Conservation (phyloP, 2,113 vertebrate species). For the Vanacampus margaritifer region DNA sequence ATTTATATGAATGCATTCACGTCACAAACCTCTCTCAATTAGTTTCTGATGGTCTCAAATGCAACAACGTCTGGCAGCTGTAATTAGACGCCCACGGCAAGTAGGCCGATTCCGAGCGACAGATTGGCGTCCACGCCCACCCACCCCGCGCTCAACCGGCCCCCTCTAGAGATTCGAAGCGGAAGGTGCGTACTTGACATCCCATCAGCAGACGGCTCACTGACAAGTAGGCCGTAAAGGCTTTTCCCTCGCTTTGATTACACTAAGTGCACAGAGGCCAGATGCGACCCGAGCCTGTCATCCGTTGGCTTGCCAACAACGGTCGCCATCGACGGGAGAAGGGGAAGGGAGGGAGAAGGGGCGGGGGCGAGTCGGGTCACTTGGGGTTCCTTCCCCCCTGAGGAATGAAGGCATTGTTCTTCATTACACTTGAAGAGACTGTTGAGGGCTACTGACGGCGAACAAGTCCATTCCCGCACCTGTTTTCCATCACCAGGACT, state of each 20-base stretch:
- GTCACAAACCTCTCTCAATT: slow-evolving; percentile 20
- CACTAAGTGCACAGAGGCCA: slow-evolving; percentile 71
- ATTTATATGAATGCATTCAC: slow-evolving; percentile 13
- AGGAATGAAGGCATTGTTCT: slow-evolving; percentile 65
- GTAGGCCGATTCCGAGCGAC: slow-evolving; percentile 28
- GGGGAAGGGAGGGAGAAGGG: slow-evolving; percentile 3
- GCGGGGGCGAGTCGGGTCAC: slow-evolving; percentile 17
- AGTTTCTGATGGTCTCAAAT: slow-evolving; percentile 21
- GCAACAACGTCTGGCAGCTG: slow-evolving; percentile 17
- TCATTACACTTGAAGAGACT: slow-evolving; percentile 49
- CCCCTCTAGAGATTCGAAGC: slow-evolving; percentile 49
- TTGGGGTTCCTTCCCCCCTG: slow-evolving; percentile 37
- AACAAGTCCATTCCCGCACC: slow-evolving; percentile 60
- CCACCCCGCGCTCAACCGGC: not conserved
- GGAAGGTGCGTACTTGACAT: slow-evolving; percentile 60
- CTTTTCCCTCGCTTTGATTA: slow-evolving; percentile 67
- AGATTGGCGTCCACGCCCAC: slow-evolving; percentile 51
- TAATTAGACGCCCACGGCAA: slow-evolving; percentile 12
- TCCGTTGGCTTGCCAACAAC: slow-evolving; percentile 49
- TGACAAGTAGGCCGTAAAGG: slow-evolving; percentile 65
- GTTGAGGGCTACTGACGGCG: slow-evolving; percentile 37
- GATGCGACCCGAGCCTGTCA: slow-evolving; percentile 64
- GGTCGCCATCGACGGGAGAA: slow-evolving; percentile 26
- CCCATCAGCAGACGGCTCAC: slow-evolving; percentile 60
- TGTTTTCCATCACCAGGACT: slow-evolving; percentile 55